Conservation (phyloP, 2,888 invertebrate species). For the Cephus pygmeus region DNA sequence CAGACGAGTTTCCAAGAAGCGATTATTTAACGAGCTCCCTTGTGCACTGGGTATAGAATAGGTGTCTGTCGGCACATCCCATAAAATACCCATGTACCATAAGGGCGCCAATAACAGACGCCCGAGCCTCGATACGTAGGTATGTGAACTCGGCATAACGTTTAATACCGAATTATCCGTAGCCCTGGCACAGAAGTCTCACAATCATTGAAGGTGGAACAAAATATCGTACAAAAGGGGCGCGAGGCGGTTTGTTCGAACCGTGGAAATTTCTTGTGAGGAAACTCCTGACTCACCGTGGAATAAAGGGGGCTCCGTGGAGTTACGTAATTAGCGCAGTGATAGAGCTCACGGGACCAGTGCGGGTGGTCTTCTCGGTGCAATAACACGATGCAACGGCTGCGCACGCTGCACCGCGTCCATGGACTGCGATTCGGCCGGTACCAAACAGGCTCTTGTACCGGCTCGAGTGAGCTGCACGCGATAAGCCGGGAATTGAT, state of each 20-base stretch:
- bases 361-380: background rate
- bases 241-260: background rate
- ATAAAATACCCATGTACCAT: background rate
- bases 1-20: background rate
- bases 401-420: background rate
- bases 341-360: background rate
- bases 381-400: background rate
- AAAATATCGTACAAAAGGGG: background rate
- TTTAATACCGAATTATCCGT: background rate
- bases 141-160: background rate
- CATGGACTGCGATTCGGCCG: background rate
- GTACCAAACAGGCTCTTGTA: background rate
- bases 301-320: background rate
- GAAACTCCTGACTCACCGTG: background rate
- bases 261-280: background rate
- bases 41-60: background rate
- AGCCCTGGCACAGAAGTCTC: background rate
- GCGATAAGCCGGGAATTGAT: background rate
- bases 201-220: background rate
- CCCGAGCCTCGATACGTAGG: background rate
- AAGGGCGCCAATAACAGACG: background rate
- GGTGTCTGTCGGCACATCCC: background rate
- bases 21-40: background rate
- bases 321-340: conserved; percentile 36
- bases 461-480: conserved; percentile 2